Base-by-base conservation (phyloP, 2,797 vertebrate genomes). In the Chelon auratus region DNA sequence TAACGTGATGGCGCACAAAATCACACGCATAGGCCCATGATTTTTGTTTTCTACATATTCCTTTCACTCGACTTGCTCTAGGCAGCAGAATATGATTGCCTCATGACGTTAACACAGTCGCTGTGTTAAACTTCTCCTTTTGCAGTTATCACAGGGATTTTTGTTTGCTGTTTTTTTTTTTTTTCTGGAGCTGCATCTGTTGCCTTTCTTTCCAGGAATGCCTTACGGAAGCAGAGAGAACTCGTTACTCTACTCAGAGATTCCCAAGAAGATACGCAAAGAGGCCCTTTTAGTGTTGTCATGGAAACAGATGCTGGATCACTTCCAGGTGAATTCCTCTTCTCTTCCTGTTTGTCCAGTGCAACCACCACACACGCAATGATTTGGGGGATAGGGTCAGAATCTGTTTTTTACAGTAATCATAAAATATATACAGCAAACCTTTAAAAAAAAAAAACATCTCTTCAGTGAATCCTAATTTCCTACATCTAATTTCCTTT, bases 241-340 rank as follows among this genome's bases (percentile, higher is more conserved):
- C 91, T 98, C 98, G 14, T 95, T 99, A 77, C 96, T 99, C 70
- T 99, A 98, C 91, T 99, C 97, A 0, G 98, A 99, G 94, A 98
- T 99, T 82, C 98, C 98, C 78, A 97, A 96, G 93, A 98, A 99
- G 93, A 93, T 98, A 60, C 95, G 97, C 66, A 98, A 98, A 88
- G 97, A 99, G 91, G 96, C 97, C n/a, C 91, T 97, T 72, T 89
- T 98, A 64, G 96, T 98, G 82, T 92, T 99, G 88, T 97, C 98
- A 0, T 99, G 98, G 98, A 99, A 98, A 81, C 98, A 99, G 93
- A 98, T 99, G 97, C 93, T 99, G 88, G 97, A 99, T 94, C 97
- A 99, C 81, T 99, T 99, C 78, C 97, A 99, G 97, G 92, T 93
- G 53, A 91, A 56, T 73, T 64, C n/a, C 48, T n/a, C 8, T 5